Base-by-base conservation (phyloP, 2,797 vertebrate genomes). In the Gallinago nigripennis region DNA sequence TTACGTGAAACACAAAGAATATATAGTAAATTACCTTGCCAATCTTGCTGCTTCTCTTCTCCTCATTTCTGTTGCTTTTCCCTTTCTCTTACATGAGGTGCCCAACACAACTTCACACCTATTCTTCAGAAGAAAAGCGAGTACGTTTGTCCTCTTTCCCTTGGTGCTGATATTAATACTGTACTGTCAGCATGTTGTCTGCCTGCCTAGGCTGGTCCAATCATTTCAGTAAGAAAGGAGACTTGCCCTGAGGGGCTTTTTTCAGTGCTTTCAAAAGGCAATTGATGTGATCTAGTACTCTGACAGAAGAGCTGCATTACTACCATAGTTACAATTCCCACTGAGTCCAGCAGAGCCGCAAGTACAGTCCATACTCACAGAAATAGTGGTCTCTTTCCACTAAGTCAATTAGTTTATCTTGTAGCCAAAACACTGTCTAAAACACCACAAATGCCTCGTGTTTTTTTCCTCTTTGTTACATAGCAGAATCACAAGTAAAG, bases 261-360 rank as follows among this genome's bases (percentile, higher is more conserved):
- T 82, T 24, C 54, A 27, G 12, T 2, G 41, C 57, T 84, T 95
- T 75, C 84, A 70, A 46, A 85, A 77, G 41, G 69, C 21, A 16
- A 46, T 45, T 58, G 86, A 88, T 86, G 64, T 23, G 66, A 81
- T 50, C n/a, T 28, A 65, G 51, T 66, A 64, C 54, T 24, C 28
- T 19, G 70, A 79, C 46, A 65, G 35, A 31, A 58, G 39, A 78
- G 16, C 41, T 45, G 35, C 35, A 64, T 43, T 51, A 91, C 64
- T 93, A 33, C 80, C 73, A 17, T 86, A 88, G 79, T 84, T 94
- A 91, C 91, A 81, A 37, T 66, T 87, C 72, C 84, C 70, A 64
- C 43, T 1, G 41, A 4, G 3, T 28, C 60, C 20, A 12, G 28
- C 21, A 76, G 46, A 78, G 37, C 61, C 86, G 39, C 81, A 71